Conservation (phyloP, 2,888 invertebrate genomes). For the Phalangium opilio region DNA sequence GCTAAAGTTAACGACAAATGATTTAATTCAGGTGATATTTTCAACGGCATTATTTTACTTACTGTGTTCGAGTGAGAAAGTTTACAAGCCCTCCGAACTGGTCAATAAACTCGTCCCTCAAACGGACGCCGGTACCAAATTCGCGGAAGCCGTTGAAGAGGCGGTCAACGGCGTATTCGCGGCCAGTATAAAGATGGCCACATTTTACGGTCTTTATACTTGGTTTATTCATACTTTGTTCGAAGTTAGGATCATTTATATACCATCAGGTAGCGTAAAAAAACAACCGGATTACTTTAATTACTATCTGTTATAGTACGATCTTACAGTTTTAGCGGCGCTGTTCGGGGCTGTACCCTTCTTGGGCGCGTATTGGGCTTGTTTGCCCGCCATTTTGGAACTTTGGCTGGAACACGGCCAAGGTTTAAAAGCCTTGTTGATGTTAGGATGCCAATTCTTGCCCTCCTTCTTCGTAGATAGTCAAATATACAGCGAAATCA, state of each 20-base stretch:
- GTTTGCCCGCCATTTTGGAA: conserved; percentile 82
- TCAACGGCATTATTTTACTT: conserved; percentile 92
- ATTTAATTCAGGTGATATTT: conserved; percentile 63
- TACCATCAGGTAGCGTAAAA: conserved; percentile 57
- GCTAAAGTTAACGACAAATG: conserved; percentile 1
- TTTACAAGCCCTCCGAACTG: conserved; percentile 85
- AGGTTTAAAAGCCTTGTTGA: conserved; percentile 58
- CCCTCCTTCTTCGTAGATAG: conserved; percentile 86
- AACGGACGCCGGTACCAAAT: conserved; percentile 38
- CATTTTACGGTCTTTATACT: conserved; percentile 95
- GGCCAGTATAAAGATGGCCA: conserved; percentile 89
- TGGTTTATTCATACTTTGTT: conserved; percentile 94
- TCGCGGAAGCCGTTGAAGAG: conserved; percentile 67
- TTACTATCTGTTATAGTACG: too few species aligned
- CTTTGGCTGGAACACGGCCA: conserved; percentile 84
- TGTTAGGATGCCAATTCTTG: conserved; percentile 69
- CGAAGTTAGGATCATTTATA: conserved; percentile 79
- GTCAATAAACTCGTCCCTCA: conserved; percentile 65
- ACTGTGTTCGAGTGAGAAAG: conserved; percentile 62
- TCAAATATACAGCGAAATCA: conserved; percentile 91
- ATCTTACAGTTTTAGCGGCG: conserved; percentile 58
- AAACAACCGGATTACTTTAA: too few species aligned
- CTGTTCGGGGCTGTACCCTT: conserved; percentile 90
- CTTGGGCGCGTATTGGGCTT: conserved; percentile 88
- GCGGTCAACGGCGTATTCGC: conserved; percentile 87